Evolutionary conservation across 2,113 vertebrate genomes (phyloP), one percentile per base, ranked within the genome.

Genomic region (Anolis sagrei): DNA sequence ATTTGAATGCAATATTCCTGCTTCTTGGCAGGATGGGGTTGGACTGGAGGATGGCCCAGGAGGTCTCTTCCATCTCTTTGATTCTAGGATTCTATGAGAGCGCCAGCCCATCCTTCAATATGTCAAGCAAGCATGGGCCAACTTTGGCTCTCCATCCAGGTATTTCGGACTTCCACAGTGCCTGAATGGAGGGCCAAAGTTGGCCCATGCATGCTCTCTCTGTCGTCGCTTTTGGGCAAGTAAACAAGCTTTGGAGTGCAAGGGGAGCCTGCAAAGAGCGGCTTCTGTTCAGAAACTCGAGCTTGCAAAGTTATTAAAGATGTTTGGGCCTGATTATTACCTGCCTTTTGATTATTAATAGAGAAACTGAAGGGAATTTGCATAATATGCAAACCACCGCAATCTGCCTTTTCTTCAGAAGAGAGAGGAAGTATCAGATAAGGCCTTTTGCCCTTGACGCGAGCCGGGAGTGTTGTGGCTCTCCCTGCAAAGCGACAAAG

Each of bases 321-420:
- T 21, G 32, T 7, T 39, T 19, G 36, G 10, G 27, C 16, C n/a
- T 39, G 70, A 62, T 83, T 62, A 62, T 48, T 83, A 64, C 36
- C 62, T 68, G 36, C 61, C 11, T 76, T 84, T 77, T 77, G 83
- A 84, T 77, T 54, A 84, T 77, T 54, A 77, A 77, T 62, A 29
- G 83, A 84, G 68, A 68, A 51, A 54, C n/a, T 23, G 36, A 34
- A 83, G 34, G n/a, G 21, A 11, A 44, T 66, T 76, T 76, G 73
- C 82, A 66, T 49, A 48, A 39, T 64, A 48, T 5, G 58, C 61
- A 75, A 83, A 76, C 82, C 82, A 66, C 82, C 64, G 14, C 14
- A 44, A 23, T 75, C 34, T 61, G 34, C 51, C 27, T 44, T 25
- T 75, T 25, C 27, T 16, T 14, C 36, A 75, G 72, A 76, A 23